phyloP scores from a whole-genome alignment of 2,113 vertebrate species.

The Tricholaema leucomelas region DNA sequence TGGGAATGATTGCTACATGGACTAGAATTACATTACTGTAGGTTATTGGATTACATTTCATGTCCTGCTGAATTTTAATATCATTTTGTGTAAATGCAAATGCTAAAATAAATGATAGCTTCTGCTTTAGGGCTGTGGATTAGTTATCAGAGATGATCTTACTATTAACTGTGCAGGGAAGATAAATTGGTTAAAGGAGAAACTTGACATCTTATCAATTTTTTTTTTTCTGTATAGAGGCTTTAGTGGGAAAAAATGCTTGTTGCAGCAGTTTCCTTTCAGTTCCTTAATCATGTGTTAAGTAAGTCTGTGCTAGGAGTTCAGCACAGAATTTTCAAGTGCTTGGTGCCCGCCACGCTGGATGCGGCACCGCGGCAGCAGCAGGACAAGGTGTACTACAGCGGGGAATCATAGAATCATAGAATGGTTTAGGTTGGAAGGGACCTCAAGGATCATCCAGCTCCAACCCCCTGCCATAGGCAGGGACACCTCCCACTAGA shows the following conservation, averaged over 20 bases:
- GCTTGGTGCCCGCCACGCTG: not conserved
- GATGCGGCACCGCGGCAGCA: not conserved
- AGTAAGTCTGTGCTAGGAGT: not conserved
- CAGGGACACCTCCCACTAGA: too few relatives aligned
- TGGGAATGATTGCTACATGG: slow-evolving; percentile 29
- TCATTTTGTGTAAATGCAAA: slow-evolving; percentile 68
- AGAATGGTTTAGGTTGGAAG: too few relatives aligned
- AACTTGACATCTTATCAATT: slow-evolving; percentile 62
- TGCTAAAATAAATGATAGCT: slow-evolving; percentile 65
- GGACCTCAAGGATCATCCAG: too few relatives aligned
- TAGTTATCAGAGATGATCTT: slow-evolving; percentile 53
- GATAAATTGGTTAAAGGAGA: slow-evolving; percentile 39
- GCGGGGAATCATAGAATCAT: too few relatives aligned
- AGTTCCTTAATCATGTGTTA: not conserved
- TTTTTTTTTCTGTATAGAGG: slow-evolving; percentile 58
- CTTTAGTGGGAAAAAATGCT: slow-evolving; percentile 45
- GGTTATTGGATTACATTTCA: slow-evolving; percentile 30
- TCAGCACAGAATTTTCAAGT: slow-evolving; percentile 1
- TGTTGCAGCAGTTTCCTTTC: slow-evolving; percentile 29
- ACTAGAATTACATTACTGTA: not conserved
- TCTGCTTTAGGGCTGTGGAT: not conserved
- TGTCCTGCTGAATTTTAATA: slow-evolving; percentile 56
- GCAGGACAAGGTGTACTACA: not conserved
- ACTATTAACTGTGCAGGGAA: slow-evolving; percentile 27
- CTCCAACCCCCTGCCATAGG: too few relatives aligned